Base-by-base conservation (phyloP, 2,797 vertebrate species). In the Phalanger gymnotis region DNA sequence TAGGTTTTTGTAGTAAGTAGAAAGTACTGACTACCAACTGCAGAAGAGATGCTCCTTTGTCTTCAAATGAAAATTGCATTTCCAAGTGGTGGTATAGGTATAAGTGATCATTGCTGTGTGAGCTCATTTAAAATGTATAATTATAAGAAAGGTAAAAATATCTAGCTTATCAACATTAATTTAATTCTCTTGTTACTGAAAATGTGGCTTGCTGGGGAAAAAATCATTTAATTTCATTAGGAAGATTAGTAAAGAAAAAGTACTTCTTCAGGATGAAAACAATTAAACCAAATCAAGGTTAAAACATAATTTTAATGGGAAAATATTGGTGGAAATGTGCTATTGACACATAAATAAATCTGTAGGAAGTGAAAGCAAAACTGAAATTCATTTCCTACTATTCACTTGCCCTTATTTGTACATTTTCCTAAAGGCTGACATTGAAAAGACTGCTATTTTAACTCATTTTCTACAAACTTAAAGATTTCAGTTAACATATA, bases 61-160 rank as follows among this genome's bases (percentile, higher is more conserved):
- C 2, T 53, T 97, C 61, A 97, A 98, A 97, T 92, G 91, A 93
- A 97, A 96, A 92, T 51, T 92, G 2, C 1, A 31, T 93, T 97
- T 96, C 40, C 34, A 97, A 97, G 96, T 90, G 22, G 30, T 10
- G 1, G 11, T 30, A 4, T 54, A 53, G 25, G 55, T 93, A 94
- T 91, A 90, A 90, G 0, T 92, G 28, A 97, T 61, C 0, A 93
- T 1, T 96, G 90, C 2, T 92, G 92, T 95, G 53, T 51, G 52
- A 95, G 5, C 6, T 94, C 94, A 95, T 31, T 73, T 93, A 97
- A 94, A 94, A 31, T 9, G 92, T 40, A 61, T 66, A 94, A 95
- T 53, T 93, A n/a, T 1, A 95, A 58, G 10, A 92, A 53, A 66
- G 0, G 27, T 51, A 96, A 97, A 97, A 95, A 87, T 47, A 96